phyloP scores from a whole-genome alignment of 2,113 vertebrate species.

The Scytalopus superciliaris region DNA sequence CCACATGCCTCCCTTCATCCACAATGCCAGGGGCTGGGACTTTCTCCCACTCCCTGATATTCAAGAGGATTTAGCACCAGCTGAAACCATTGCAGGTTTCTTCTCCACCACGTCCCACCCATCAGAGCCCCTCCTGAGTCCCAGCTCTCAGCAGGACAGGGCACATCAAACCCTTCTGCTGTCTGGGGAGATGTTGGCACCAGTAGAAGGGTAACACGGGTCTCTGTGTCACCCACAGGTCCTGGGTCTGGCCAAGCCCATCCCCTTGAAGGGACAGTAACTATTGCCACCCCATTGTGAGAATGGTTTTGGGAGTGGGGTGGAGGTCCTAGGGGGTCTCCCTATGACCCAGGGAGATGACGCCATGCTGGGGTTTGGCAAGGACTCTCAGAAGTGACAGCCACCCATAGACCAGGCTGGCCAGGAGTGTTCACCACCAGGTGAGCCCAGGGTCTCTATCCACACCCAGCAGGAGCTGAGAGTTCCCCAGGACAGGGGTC shows the following conservation, averaged over 20 bases:
- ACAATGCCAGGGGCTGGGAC: not conserved
- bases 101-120: not conserved
- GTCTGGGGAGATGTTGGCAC: not conserved
- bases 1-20: not conserved
- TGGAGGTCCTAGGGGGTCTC: not conserved
- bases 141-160: not conserved
- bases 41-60: not conserved
- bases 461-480: too few species aligned
- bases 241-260: not conserved
- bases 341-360: not conserved
- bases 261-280: not conserved
- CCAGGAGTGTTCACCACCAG: fast-evolving
- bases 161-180: not conserved
- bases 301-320: not conserved
- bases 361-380: not conserved
- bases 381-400: not conserved
- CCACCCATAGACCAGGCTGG: not conserved
- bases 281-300: not conserved
- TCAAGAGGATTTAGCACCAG: not conserved
- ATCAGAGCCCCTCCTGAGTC: not conserved
- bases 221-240: fast-evolving
- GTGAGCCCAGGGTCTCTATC: not conserved
- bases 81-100: not conserved
- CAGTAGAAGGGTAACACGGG: not conserved
- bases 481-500: not conserved